These are phyloP conservation scores for Melanaphis sacchari DNA, from an alignment of 1,140 invertebrate genomes.

Conservation along the genomic window DNA sequence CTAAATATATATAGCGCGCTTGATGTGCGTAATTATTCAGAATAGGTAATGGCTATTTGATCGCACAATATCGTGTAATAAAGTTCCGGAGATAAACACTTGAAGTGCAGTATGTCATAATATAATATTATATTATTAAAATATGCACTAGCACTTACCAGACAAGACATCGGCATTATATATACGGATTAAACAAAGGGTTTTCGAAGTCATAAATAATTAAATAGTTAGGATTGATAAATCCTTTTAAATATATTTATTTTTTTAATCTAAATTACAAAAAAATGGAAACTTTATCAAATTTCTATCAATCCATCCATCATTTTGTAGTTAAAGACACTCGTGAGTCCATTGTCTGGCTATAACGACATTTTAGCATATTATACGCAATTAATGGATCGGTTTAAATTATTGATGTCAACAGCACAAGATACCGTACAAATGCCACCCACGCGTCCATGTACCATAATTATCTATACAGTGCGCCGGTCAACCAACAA, in stretches of 20 bases:
- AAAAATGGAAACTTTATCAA: not conserved
- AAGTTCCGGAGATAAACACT: not conserved
- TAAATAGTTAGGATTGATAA: too few relatives aligned
- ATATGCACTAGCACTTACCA: not conserved
- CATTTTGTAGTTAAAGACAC: too few relatives aligned
- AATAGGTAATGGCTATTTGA: not conserved
- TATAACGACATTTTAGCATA: too few relatives aligned
- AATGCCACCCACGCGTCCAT: not conserved
- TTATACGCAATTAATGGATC: too few relatives aligned
- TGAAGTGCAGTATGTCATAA: not conserved
- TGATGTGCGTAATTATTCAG: not conserved
- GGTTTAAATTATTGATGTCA: not conserved
- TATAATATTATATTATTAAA: not conserved
- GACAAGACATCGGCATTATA: not conserved
- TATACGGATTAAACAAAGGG: too few relatives aligned
- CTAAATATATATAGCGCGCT: not conserved
- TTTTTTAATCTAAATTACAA: not conserved
- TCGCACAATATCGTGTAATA: not conserved
- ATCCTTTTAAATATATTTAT: too few relatives aligned
- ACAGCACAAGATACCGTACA: not conserved
- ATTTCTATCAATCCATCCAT: not conserved
- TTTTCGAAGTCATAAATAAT: not conserved
- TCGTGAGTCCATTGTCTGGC: too few relatives aligned
- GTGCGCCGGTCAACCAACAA: not conserved
- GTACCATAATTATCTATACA: not conserved